A percentile compares a stretch with the other conserved stretches of the same genome.
These are phyloP conservation scores for Fulica atra DNA, from an alignment of 2,113 vertebrate genomes.

Conservation along the genomic window DNA sequence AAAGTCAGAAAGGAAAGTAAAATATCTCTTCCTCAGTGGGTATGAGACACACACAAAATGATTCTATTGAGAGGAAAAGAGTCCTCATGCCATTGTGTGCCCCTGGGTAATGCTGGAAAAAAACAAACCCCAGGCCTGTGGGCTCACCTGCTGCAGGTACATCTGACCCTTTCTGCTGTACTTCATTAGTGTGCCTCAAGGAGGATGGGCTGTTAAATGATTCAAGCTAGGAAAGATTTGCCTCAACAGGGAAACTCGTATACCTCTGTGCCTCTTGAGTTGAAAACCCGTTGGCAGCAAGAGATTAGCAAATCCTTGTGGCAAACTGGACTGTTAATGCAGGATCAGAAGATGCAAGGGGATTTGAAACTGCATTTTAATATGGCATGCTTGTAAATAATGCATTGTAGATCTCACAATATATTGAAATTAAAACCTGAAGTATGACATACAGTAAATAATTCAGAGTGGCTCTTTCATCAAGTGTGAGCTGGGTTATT, in stretches of 20 bases:
- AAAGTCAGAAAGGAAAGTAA: neutral
- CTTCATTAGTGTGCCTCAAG: constrained; percentile 3
- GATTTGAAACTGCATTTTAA: constrained; percentile 37
- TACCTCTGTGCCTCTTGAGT: neutral
- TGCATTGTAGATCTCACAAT: constrained; percentile 43
- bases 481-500: constrained; percentile 69
- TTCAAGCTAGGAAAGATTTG: constrained; percentile 48
- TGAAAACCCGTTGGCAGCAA: neutral
- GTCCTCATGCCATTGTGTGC: neutral
- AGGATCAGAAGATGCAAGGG: neutral
- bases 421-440: constrained; percentile 68
- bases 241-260: constrained; percentile 18
- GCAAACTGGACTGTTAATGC: neutral
- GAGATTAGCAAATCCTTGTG: neutral
- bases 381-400: constrained; percentile 47
- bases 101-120: neutral
- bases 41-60: neutral
- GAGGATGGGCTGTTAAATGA: constrained; percentile 48
- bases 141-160: neutral
- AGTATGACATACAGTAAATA: constrained; percentile 81
- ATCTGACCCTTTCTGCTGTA: constrained; percentile 27
- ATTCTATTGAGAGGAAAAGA: neutral
- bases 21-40: neutral
- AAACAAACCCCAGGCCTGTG: rapidly evolving
- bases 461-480: constrained; percentile 77